A percentile compares a stretch with the other conserved stretches of the same genome.
phyloP scores from a whole-genome alignment of 2,113 vertebrate species.

The Phaethon lepturus region DNA sequence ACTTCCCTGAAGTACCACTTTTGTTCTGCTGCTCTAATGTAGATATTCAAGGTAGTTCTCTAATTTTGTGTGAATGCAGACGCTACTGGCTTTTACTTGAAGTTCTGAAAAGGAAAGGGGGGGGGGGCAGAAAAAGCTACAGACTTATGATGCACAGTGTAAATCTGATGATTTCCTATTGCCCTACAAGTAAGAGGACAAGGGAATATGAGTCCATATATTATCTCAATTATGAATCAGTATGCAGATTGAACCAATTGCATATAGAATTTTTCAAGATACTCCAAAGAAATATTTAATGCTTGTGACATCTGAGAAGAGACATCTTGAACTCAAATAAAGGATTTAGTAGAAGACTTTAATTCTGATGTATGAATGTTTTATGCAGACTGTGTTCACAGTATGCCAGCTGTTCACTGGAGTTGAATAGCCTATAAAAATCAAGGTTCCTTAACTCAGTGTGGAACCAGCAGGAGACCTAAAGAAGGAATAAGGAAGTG shows the following conservation, averaged over 20 bases:
- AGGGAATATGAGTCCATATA: background rate
- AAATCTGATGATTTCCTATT: background rate
- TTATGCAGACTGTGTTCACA: background rate
- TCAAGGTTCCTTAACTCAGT: background rate
- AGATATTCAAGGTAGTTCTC: background rate
- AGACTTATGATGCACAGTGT: accelerated
- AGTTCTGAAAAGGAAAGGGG: background rate
- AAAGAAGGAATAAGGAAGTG: background rate
- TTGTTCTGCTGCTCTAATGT: background rate
- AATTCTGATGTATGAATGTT: constrained; percentile 2
- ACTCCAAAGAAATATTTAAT: background rate
- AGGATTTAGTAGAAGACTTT: background rate
- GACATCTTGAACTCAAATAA: background rate
- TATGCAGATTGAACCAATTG: background rate
- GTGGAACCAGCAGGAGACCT: background rate
- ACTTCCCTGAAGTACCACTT: background rate
- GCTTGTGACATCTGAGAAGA: background rate
- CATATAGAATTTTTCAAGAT: background rate
- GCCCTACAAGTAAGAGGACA: background rate
- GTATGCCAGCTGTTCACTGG: background rate
- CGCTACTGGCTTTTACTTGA: background rate
- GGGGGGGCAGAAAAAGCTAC: accelerated
- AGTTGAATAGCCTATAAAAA: background rate
- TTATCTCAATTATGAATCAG: background rate
- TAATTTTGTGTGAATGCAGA: background rate